These are phyloP conservation scores for Luperina testacea DNA, from an alignment of 2,888 invertebrate genomes.

Conservation along the genomic window DNA sequence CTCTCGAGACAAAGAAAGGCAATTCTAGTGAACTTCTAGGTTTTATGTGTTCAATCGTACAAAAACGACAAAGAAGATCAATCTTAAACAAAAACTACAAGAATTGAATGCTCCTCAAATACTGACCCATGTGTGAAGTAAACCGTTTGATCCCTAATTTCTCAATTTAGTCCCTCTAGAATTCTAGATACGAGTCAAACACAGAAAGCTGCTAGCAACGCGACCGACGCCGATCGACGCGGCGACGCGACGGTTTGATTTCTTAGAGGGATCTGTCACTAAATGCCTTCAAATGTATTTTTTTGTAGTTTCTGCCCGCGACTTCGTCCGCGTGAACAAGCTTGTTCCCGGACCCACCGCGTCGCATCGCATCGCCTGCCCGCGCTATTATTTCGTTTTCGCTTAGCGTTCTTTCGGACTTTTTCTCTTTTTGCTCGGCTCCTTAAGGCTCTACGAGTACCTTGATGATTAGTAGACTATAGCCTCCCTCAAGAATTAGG, in stretches of 20 bases:
- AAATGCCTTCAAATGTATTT: not conserved
- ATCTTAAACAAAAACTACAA: not conserved
- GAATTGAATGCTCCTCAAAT: not conserved
- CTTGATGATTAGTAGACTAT: too few relatives aligned
- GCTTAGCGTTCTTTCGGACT: too few relatives aligned
- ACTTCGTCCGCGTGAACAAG: too few relatives aligned
- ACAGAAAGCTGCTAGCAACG: not conserved
- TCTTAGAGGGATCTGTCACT: not conserved
- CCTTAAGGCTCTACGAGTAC: too few relatives aligned
- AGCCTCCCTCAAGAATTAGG: too few relatives aligned
- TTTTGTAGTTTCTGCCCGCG: not conserved
- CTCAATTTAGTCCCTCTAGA: not conserved
- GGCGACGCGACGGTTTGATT: not conserved
- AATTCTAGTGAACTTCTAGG: not conserved
- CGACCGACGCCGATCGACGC: not conserved
- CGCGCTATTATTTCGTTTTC: too few relatives aligned
- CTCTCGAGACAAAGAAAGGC: too few relatives aligned
- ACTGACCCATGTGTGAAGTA: not conserved
- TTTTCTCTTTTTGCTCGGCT: too few relatives aligned
- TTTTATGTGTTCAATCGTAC: not conserved
- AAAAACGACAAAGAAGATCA: not conserved
- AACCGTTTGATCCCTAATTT: slow-evolving; percentile 13
- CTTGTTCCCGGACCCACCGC: too few relatives aligned
- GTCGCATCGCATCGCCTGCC: too few relatives aligned
- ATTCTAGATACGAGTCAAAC: not conserved